Conservation (phyloP, 1,140 invertebrate genomes). For the Oryzaephilus surinamensis region DNA sequence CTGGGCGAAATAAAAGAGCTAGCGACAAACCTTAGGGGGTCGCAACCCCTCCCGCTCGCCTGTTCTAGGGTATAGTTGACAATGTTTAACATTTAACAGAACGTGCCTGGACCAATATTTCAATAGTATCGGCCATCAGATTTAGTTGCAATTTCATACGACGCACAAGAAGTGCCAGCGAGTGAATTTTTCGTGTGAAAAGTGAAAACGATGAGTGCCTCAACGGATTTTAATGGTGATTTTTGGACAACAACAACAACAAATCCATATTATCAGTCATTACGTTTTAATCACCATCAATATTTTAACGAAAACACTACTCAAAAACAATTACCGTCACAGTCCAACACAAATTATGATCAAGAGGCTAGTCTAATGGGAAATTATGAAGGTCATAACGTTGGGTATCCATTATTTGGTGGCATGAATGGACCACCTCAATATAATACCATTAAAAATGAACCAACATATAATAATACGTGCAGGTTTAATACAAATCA, state of each 20-base stretch:
- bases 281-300: too few relatives aligned
- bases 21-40: constrained; percentile 34
- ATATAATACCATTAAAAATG: too few relatives aligned
- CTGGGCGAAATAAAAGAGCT: constrained; percentile 33
- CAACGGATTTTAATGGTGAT: not conserved
- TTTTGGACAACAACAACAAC: constrained; percentile 1
- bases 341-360: too few relatives aligned
- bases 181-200: not conserved
- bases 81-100: constrained; percentile 34
- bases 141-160: constrained; percentile 20
- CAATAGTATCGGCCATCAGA: constrained; percentile 17
- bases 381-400: too few relatives aligned
- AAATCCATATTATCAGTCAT: constrained; percentile 7
- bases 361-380: too few relatives aligned
- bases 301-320: constrained; percentile 3
- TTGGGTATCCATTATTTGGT: too few relatives aligned
- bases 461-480: too few relatives aligned
- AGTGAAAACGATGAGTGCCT: not conserved
- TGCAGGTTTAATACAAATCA: too few relatives aligned
- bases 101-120: constrained; percentile 27
- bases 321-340: too few relatives aligned
- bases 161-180: too few relatives aligned
- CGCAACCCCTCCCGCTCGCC: constrained; percentile 24
- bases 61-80: constrained; percentile 31
- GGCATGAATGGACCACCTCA: too few relatives aligned